These are phyloP conservation scores for Chloropsis cyanopogon DNA, from an alignment of 2,113 vertebrate genomes.

Conservation along the genomic window DNA sequence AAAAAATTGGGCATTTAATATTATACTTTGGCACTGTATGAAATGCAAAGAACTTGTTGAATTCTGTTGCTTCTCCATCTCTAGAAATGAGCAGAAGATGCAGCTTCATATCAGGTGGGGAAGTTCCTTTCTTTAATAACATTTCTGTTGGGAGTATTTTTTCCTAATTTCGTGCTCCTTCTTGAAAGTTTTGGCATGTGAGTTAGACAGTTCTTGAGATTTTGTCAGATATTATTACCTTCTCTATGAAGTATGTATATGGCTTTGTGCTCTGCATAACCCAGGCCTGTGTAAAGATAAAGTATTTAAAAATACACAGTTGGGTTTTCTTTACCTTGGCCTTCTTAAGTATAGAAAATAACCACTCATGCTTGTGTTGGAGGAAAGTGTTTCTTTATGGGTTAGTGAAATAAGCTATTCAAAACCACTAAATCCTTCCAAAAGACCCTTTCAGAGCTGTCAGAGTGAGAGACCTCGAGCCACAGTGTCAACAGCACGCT, in stretches of 20 bases:
- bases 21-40: background rate
- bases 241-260: background rate
- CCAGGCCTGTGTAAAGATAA: slow-evolving; percentile 12
- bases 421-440: slow-evolving; percentile 34
- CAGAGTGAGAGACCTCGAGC: background rate
- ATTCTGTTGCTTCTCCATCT: background rate
- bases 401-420: slow-evolving; percentile 47
- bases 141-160: background rate
- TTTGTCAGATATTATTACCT: background rate
- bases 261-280: slow-evolving; percentile 14
- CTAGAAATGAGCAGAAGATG: background rate
- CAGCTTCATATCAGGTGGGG: background rate
- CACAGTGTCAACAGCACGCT: background rate
- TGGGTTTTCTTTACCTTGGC: slow-evolving; percentile 59
- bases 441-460: slow-evolving; percentile 22
- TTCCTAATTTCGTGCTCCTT: background rate
- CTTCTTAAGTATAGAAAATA: slow-evolving; percentile 6
- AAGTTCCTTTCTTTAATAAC: background rate
- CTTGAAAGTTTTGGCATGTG: background rate
- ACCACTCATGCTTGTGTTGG: background rate
- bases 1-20: background rate
- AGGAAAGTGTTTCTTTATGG: slow-evolving; percentile 28
- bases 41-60: background rate
- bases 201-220: background rate
- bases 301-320: slow-evolving; percentile 13